phyloP scores from a whole-genome alignment of 2,113 vertebrate species.

The Hydrolagus affinis region DNA sequence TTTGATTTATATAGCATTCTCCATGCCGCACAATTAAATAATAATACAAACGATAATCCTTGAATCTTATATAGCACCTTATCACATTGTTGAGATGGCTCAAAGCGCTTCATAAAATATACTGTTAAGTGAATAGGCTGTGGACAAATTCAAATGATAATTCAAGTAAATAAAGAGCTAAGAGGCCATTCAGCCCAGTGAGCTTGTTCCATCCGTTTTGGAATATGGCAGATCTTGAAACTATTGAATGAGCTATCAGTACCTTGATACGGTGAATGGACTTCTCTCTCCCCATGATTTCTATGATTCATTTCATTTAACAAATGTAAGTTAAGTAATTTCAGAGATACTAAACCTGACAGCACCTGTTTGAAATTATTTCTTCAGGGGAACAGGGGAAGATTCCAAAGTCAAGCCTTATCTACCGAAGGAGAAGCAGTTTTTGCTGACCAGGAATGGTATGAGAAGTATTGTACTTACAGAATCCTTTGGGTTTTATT shows the following conservation, averaged over 20 bases:
- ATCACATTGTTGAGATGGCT: too few species aligned
- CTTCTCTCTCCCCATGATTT: constrained; percentile 36
- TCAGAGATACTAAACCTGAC: constrained; percentile 35
- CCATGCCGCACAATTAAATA: too few species aligned
- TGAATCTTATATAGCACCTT: too few species aligned
- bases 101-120: too few species aligned
- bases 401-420: constrained; percentile 90
- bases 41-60: too few species aligned
- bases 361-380: constrained; percentile 40
- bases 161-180: too few species aligned
- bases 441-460: constrained; percentile 95
- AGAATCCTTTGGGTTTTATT: background rate
- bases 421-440: constrained; percentile 85
- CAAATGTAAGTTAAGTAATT: background rate
- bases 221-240: too few species aligned
- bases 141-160: too few species aligned
- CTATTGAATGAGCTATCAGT: background rate
- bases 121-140: too few species aligned
- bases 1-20: too few species aligned
- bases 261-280: background rate
- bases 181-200: too few species aligned
- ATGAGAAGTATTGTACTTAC: constrained; percentile 39
- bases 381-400: constrained; percentile 80
- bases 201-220: too few species aligned
- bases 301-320: background rate